phyloP scores from a whole-genome alignment of 2,888 invertebrate species.

The Callyntrura sp. region DNA sequence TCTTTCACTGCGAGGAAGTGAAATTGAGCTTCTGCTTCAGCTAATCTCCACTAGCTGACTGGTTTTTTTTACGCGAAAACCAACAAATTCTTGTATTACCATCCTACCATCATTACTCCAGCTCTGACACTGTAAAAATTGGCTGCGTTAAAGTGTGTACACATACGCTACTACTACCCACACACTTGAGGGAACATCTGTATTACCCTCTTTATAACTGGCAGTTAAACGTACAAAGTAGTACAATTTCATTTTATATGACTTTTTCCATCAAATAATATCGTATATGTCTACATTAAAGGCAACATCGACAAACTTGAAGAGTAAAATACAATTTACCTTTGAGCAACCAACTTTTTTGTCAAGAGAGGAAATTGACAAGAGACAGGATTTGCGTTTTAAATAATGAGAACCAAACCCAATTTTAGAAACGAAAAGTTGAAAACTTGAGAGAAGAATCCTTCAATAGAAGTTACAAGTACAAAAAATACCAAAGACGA shows the following conservation, averaged over 20 bases:
- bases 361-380: slow-evolving; percentile 60
- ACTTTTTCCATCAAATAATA: not conserved
- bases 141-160: not conserved
- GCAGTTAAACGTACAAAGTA: not conserved
- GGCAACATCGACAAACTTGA: not conserved
- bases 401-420: slow-evolving; percentile 56
- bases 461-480: slow-evolving; percentile 6
- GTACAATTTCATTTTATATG: not conserved
- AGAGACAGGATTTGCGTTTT: slow-evolving; percentile 65
- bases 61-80: not conserved
- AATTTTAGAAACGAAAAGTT: slow-evolving; percentile 44
- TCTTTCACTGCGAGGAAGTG: slow-evolving; percentile 20
- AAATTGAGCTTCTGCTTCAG: slow-evolving; percentile 59
- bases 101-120: not conserved
- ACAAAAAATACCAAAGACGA: slow-evolving; percentile 20
- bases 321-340: not conserved
- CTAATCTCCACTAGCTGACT: slow-evolving; percentile 53
- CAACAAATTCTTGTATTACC: slow-evolving; percentile 28
- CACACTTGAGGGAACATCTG: not conserved
- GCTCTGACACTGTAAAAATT: not conserved
- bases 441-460: slow-evolving; percentile 15
- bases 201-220: not conserved
- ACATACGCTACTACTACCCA: not conserved
- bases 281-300: too few relatives aligned
- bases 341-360: slow-evolving; percentile 35